Percentiles rank a stretch among this genome's conserved stretches.
phyloP scores from a whole-genome alignment of 2,113 vertebrate species.

The Formicarius rufipectus region DNA sequence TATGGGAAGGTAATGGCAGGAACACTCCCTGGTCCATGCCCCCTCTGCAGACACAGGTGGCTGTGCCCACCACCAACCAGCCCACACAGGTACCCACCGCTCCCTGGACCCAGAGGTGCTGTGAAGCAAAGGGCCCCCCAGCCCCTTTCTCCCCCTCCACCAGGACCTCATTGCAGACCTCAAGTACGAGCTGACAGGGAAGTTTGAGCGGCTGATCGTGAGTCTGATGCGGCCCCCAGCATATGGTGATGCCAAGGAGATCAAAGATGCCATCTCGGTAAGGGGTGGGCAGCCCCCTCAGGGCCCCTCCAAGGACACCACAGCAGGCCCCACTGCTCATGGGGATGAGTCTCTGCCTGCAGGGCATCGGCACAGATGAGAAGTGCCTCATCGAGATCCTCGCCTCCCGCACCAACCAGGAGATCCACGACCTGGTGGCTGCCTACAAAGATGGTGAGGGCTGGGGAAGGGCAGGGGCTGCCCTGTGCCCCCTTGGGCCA shows the following conservation, averaged over 20 bases:
- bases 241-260: conserved; percentile 93
- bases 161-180: conserved; percentile 95
- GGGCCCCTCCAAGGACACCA: neutral
- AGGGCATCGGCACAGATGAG: conserved; percentile 92
- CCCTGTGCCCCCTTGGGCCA: neutral
- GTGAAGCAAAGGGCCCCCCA: neutral
- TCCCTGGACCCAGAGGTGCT: neutral
- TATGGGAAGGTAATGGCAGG: conserved; percentile 86
- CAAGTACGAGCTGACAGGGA: conserved; percentile 95
- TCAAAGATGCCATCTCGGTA: conserved; percentile 91
- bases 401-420: conserved; percentile 89
- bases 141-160: neutral
- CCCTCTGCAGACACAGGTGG: neutral
- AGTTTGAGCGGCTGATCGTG: conserved; percentile 94
- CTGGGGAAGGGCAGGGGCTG: neutral
- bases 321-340: fast-evolving
- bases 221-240: conserved; percentile 89
- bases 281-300: neutral
- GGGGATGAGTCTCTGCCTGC: neutral
- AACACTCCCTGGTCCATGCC: fast-evolving
- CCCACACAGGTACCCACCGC: fast-evolving
- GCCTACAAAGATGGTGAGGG: conserved; percentile 92
- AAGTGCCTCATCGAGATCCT: conserved; percentile 92
- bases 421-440: conserved; percentile 83
- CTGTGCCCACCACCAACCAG: neutral